Base-by-base conservation (phyloP, 2,888 invertebrate genomes). In the Antitype chi region DNA sequence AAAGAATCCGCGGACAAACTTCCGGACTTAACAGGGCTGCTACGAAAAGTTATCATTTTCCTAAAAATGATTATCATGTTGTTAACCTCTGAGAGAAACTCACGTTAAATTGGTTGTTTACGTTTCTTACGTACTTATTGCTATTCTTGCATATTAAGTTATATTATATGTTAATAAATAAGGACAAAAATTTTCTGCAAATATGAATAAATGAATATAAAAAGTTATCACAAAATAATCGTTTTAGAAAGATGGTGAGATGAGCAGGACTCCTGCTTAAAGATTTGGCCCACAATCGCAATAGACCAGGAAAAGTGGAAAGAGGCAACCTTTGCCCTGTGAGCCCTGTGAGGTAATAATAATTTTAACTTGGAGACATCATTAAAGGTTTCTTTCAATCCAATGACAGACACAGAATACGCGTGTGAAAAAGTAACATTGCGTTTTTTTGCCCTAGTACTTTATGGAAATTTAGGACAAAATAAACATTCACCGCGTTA, bases 1-100 rank as follows among this genome's bases (percentile, higher is more conserved):
- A 96, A 95, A 95, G 96, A 96, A 95, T 95, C 95, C 94, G 95
- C 96, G 95, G 95, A 94, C 95, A 92, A 94, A 94, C 96, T 96
- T 96, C 96, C 96, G 94, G 91, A 79, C 85, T 78, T 71, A 70
- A 20, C 89, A 96, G 95, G 96, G 96, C 81, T 95, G 94, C 57
- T 63, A 55, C 69, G 20, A 2, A 0, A 57, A 20, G 0, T 23
- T 32, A 1, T 43, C 7, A 55, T 53, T 67, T 38, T 7, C n/a
- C 1, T n/a, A 28, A 15, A 38, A 4, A 43, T 13, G 4, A 25
- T 17, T 25, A 17, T 25, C 20, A 32, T 23, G 6, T 5, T 23
- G 1, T 62, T 32, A 8, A 23, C 15, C 38, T 23, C 5, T 20
- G 1, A 47, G 25, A 49, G 8, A 49, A 23, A 1, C 28, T 15